These are phyloP conservation scores for Lasioglossum leucozonium DNA, from an alignment of 2,888 invertebrate genomes.

Conservation along the genomic window DNA sequence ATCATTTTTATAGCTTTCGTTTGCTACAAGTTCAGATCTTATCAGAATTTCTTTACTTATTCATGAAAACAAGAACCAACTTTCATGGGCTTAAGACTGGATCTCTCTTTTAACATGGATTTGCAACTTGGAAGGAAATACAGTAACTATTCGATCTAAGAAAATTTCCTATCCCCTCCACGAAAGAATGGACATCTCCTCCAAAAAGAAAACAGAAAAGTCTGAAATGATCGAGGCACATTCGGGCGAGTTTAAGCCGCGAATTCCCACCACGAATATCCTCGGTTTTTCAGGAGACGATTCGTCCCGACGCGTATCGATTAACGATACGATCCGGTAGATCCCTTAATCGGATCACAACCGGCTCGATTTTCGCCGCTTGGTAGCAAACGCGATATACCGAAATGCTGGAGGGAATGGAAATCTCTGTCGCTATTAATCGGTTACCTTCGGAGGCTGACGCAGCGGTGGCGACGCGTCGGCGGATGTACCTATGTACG, in stretches of 20 bases:
- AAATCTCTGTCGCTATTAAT: neutral
- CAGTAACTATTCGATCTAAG: no score
- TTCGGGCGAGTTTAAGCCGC: neutral
- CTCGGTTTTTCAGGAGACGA: neutral
- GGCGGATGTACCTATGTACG: neutral
- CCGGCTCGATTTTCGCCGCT: neutral
- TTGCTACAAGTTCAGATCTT: neutral
- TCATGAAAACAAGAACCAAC: neutral
- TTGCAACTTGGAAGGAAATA: no score
- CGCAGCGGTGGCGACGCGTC: neutral
- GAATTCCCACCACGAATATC: neutral
- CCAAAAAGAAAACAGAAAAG: neutral
- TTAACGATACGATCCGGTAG: neutral
- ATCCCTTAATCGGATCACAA: slow-evolving; percentile 4
- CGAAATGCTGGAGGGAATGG: neutral
- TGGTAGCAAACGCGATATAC: neutral
- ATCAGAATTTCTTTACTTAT: neutral
- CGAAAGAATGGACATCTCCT: no score
- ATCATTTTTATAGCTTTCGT: neutral
- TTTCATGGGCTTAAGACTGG: no score
- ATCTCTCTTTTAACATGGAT: no score
- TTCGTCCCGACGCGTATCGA: neutral
- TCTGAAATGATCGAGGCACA: neutral
- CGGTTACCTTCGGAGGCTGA: neutral
- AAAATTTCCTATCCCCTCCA: no score